Evolutionary conservation across 2,797 vertebrate genomes (phyloP), one percentile per base, ranked within the genome.

Genomic region (Furcifer pardalis): DNA sequence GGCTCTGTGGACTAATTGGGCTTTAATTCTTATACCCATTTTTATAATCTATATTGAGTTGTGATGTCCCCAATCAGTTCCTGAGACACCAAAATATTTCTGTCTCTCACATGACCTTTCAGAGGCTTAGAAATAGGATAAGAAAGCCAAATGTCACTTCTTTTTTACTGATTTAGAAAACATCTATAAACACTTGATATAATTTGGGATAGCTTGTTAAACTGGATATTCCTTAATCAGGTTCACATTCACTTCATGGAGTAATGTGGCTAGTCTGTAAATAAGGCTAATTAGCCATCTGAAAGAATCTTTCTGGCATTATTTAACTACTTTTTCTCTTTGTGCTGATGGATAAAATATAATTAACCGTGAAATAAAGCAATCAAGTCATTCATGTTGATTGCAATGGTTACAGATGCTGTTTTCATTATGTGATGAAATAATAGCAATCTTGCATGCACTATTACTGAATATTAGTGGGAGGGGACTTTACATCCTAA

Each of bases 201-300:
- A 32, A 25, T 35, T 82, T 82, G 46, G 63, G 37, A 82, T 49
- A 35, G 30, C 12, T 10, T 9, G 7, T 56, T 35, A 71, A 62
- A 71, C 21, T 19, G 37, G 40, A 60, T 60, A 71, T 71, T 71
- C 10, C 75, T 65, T 56, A 83, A 66, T 66, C 44, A 71, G 13
- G 7, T 77, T 84, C 21, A 84, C 30, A 62, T 72, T 84, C 19
- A 32, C 40, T 49, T 8, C 42, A 68, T 7, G 27, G 49, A 56
- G 30, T 77, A 63, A 72, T 84, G 72, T 84, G 76, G 75, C 27
- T 9, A 79, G 19, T 72, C 56, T 72, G 40, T 69, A 84, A 84
- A 79, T 32, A 84, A 62, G 27, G 32, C n/a, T 49, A 84, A 84
- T 84, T 84, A 72, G 44, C 76, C 76, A 79, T 79, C 56, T 72